Evolutionary conservation across 2,113 vertebrate genomes (phyloP).

Genomic region (Nothoprocta perdicaria): DNA sequence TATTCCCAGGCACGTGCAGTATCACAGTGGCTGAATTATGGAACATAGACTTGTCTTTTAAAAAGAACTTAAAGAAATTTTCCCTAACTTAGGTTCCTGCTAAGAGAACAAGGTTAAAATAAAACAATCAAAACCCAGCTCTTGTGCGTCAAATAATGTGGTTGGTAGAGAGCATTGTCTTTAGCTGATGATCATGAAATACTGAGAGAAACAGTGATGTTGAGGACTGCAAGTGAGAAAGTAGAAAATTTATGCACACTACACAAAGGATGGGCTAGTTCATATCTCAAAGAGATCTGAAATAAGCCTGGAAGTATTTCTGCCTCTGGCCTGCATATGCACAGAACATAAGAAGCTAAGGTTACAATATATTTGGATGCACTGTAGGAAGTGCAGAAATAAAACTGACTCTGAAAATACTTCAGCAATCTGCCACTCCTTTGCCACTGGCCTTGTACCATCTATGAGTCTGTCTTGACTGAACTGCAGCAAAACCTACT

Average conservation of each 20-base stretch:
- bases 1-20: neutral
- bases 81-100: accelerated
- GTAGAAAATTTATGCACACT: neutral
- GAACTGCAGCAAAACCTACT: slow-evolving; percentile 57
- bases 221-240: neutral
- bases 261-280: neutral
- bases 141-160: neutral
- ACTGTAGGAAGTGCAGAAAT: neutral
- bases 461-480: slow-evolving; percentile 18
- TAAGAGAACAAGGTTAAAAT: neutral
- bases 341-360: neutral
- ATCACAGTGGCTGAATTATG: neutral
- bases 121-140: neutral
- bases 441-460: slow-evolving; percentile 27
- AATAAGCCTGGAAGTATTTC: slow-evolving; percentile 6
- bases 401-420: slow-evolving; percentile 42
- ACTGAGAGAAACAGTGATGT: neutral
- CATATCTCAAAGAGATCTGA: neutral
- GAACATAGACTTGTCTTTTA: neutral
- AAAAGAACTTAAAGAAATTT: neutral
- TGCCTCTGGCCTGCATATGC: neutral
- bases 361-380: neutral
- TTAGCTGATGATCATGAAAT: neutral
- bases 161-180: neutral
- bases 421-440: slow-evolving; percentile 26